These are phyloP conservation scores for Anisognathus igniventris DNA, from an alignment of 2,797 vertebrate species.

Conservation along the genomic window DNA sequence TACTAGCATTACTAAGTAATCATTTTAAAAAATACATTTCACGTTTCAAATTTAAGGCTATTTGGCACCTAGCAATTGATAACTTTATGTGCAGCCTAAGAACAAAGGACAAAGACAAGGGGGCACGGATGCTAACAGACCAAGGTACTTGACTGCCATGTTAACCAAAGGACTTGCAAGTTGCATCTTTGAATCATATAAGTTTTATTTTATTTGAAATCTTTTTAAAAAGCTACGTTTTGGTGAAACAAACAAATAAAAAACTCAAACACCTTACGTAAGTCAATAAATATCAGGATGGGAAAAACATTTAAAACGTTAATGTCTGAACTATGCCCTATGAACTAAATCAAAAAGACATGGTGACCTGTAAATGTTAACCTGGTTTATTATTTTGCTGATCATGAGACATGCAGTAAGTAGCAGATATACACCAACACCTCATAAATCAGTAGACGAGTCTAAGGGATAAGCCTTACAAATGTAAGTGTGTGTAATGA, in stretches of 20 bases:
- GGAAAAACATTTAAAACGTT: background rate
- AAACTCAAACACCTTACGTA: background rate
- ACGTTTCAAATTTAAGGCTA: background rate
- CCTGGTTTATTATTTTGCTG: background rate
- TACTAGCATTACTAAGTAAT: background rate
- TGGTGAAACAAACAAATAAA: background rate
- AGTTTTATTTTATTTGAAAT: background rate
- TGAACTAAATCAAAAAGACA: background rate
- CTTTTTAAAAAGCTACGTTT: background rate
- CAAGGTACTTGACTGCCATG: background rate
- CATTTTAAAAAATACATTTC: background rate
- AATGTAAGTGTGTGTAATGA: background rate
- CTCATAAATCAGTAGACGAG: background rate
- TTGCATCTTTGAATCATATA: rapidly evolving
- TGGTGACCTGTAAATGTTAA: background rate
- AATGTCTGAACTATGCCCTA: background rate
- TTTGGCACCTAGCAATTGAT: background rate
- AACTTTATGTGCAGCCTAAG: background rate
- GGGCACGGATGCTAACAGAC: background rate
- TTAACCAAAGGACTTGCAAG: background rate
- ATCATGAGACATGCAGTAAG: background rate
- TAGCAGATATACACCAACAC: background rate
- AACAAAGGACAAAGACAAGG: background rate
- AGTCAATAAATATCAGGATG: background rate
- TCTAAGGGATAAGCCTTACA: background rate